A percentile compares a stretch with the other conserved stretches of the same genome.
These are phyloP conservation scores for Gallinago paraguaiae DNA, from an alignment of 2,113 vertebrate genomes.

Conservation along the genomic window DNA sequence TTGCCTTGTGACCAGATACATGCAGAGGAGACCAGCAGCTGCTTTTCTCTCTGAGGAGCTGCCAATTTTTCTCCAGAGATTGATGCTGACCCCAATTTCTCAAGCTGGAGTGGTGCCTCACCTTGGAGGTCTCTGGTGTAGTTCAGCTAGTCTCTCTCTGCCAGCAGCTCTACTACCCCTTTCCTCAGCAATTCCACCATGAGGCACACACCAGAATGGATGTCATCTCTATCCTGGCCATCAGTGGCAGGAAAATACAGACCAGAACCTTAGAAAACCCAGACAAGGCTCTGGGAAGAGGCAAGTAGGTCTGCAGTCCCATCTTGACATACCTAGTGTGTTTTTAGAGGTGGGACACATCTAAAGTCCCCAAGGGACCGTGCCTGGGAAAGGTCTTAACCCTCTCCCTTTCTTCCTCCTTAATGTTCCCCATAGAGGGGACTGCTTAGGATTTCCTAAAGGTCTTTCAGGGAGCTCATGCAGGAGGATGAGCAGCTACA, in stretches of 20 bases:
- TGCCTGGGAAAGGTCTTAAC: neutral
- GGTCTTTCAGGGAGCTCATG: neutral
- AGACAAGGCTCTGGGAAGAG: neutral
- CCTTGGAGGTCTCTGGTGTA: neutral
- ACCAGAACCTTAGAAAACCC: neutral
- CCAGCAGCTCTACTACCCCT: neutral
- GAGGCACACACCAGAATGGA: neutral
- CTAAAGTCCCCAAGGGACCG: neutral
- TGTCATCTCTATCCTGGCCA: neutral
- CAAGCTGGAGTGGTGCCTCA: neutral
- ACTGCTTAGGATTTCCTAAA: neutral
- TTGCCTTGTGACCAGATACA: neutral
- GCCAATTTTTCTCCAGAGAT: neutral
- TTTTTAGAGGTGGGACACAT: neutral
- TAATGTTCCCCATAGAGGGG: fast-evolving
- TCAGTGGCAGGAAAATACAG: neutral
- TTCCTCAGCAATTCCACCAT: neutral
- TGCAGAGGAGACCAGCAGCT: neutral
- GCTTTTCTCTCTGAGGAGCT: neutral
- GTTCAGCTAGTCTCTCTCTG: neutral
- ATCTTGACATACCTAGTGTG: neutral
- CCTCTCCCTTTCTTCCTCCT: neutral
- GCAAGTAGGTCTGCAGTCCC: neutral
- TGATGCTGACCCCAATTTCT: neutral
- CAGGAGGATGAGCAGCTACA: neutral